These are phyloP conservation scores for Romanogobio albipinnatus DNA, from an alignment of 2,113 vertebrate genomes.

Conservation along the genomic window DNA sequence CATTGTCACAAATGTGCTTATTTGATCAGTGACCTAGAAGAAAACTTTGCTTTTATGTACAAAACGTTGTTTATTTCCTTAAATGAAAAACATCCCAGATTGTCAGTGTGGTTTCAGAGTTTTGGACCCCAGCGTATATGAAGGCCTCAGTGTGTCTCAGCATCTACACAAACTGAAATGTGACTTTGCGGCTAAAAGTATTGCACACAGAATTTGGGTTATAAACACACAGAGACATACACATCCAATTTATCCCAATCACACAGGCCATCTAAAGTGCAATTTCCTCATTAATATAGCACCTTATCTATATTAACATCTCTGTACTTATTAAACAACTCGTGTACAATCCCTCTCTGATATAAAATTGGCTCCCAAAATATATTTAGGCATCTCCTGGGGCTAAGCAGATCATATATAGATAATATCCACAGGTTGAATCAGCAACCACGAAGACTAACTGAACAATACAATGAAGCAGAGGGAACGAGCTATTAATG, in stretches of 20 bases:
- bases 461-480: not conserved
- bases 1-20: not conserved
- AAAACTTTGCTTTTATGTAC: not conserved
- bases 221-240: not conserved
- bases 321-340: conserved; percentile 41
- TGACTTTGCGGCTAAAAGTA: not conserved
- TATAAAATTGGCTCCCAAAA: conserved; percentile 14
- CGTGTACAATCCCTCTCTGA: conserved; percentile 36
- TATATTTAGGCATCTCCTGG: not conserved
- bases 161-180: not conserved
- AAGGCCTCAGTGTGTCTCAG: not conserved
- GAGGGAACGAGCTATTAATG: conserved; percentile 6
- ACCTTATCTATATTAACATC: conserved; percentile 58
- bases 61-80: not conserved
- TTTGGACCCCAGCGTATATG: not conserved
- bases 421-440: conserved; percentile 18
- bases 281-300: conserved; percentile 40
- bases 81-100: not conserved
- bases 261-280: conserved; percentile 38
- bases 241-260: not conserved
- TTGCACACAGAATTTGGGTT: not conserved
- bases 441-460: not conserved
- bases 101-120: not conserved
- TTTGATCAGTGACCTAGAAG: not conserved
- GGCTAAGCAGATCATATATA: conserved; percentile 17